Base-by-base conservation (phyloP, 2,797 vertebrate species). In the Coregonus suidteri region DNA sequence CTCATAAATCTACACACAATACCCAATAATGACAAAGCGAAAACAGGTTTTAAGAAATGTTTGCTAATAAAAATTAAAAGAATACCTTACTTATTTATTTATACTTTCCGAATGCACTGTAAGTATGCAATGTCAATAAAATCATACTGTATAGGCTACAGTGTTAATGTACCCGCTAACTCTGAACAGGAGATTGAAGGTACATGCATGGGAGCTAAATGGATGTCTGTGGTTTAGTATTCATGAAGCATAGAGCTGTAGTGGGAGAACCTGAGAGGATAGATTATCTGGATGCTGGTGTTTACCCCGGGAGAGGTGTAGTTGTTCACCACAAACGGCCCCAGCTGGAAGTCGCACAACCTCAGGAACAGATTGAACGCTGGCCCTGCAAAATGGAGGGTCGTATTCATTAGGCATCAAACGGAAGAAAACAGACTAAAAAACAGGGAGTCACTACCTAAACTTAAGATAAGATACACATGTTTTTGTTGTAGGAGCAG, bases 331-430 rank as follows among this genome's bases (percentile, higher is more conserved):
- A 92, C 90, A 85, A 96, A 96, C 47, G 95, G 95, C 56, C 96
- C 96, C 78, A 96, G 82, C 70, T 87, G 92, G 88, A 96, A 96
- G 89, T 96, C 93, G 84, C 95, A 95, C 85, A 96, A 90, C 72
- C 95, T 90, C 85, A 96, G 89, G 89, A 96, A 96, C 81, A 96
- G 88, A 89, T 96, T 96, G 91, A 95, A 96, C 37, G 93, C 94
- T 30, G 94, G 94, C 77, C 94, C 94, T 95, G 84, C 0, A 74
- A 74, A 16, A 56, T 56, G 25, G 66, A 75, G 56, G 56, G 56
- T 47, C 0, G 9, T 47, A 13, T 47, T 47, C 9, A 47, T 47
- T 47, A 47, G 41, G 41, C 9, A 47, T 47, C 41, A 13, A 47
- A 47, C 9, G 0, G 41, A 47, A 11, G 41, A 13, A 47, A 47